A percentile compares a stretch with the other conserved stretches of the same genome.
Conservation (phyloP, 2,888 invertebrate genomes). For the Cantharis nigra region DNA sequence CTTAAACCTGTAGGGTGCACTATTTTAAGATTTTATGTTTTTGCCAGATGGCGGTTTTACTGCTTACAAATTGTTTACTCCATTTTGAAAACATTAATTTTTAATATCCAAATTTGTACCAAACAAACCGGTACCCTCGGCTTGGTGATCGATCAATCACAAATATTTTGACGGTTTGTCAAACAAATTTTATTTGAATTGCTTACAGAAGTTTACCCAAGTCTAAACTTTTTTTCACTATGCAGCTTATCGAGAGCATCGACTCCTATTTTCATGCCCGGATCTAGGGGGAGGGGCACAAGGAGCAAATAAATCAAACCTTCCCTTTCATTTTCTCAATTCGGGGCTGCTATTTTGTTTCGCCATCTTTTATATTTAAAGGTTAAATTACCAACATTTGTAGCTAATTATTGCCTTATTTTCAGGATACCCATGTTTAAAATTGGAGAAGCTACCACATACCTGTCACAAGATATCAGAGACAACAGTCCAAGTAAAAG, state of each 20-base stretch:
- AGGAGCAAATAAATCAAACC: no score
- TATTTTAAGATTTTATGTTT: background rate
- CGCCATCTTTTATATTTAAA: background rate
- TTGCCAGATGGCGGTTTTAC: background rate
- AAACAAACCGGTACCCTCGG: background rate
- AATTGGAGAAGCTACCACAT: conserved; percentile 60
- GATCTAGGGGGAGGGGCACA: background rate
- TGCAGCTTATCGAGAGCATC: background rate
- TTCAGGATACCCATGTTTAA: conserved; percentile 65
- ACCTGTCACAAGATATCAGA: conserved; percentile 50
- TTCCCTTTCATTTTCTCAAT: no score
- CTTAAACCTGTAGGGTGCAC: background rate
- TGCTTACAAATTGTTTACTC: background rate
- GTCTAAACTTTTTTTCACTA: background rate
- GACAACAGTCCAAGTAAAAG: conserved; percentile 57
- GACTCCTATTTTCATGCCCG: background rate
- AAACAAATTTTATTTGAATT: background rate
- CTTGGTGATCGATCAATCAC: background rate
- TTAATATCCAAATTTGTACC: background rate
- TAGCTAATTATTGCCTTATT: conserved; percentile 12
- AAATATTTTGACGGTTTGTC: background rate
- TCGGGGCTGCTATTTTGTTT: background rate
- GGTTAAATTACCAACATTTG: background rate
- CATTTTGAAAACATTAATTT: background rate
- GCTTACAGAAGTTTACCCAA: background rate